Conservation (phyloP, 2,888 invertebrate genomes). For the Athripsodes cinereus region DNA sequence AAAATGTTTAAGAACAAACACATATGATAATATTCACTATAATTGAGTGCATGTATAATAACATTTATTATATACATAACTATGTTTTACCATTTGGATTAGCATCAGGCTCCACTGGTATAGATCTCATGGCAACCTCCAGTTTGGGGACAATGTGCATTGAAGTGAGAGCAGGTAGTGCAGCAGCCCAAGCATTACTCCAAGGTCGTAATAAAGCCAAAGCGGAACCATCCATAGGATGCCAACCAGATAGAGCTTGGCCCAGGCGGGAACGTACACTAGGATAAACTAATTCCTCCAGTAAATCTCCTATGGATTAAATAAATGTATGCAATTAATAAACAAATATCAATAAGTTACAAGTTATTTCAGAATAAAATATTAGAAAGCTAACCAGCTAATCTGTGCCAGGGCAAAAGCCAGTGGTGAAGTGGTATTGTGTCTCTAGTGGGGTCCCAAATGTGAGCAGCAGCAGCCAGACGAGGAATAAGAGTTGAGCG, state of each 20-base stretch:
- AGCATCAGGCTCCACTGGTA: constrained; percentile 36
- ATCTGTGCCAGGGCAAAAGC: constrained; percentile 94
- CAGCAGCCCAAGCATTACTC: constrained; percentile 56
- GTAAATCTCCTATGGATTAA: constrained; percentile 39
- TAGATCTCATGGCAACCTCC: constrained; percentile 58
- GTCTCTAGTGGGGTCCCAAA: constrained; percentile 95
- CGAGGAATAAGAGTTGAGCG: constrained; percentile 76
- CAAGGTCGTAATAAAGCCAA: constrained; percentile 88
- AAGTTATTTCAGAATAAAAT: too few species aligned
- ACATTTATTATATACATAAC: too few species aligned
- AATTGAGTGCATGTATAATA: too few species aligned
- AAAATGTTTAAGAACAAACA: constrained; percentile 19
- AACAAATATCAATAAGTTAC: too few species aligned
- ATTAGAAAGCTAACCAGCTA: constrained; percentile 55
- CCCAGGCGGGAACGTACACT: constrained; percentile 88
- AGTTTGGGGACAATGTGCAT: constrained; percentile 89
- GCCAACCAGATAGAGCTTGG: constrained; percentile 86
- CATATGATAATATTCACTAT: too few species aligned
- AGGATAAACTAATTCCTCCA: constrained; percentile 68
- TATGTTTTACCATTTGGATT: constrained; percentile 17
- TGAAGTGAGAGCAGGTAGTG: constrained; percentile 61
- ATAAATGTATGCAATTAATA: too few species aligned
- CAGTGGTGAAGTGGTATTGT: constrained; percentile 93
- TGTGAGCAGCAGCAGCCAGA: constrained; percentile 67
- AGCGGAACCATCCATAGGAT: constrained; percentile 91